phyloP scores from a whole-genome alignment of 30 jellyfish, hydroid and myxozoan genomes.

The Aurelia coerulea region DNA sequence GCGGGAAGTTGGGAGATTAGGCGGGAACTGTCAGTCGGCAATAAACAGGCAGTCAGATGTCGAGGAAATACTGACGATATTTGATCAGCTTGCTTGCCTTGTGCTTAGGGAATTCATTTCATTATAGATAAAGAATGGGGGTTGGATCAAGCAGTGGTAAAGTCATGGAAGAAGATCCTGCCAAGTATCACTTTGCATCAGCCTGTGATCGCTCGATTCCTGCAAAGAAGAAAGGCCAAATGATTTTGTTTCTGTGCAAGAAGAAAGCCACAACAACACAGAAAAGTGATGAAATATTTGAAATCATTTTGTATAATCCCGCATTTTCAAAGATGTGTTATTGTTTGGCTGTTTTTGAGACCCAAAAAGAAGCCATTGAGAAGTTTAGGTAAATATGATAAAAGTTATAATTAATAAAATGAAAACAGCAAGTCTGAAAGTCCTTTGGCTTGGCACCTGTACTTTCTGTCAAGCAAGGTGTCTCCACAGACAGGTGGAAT shows the following conservation, averaged over 20 bases:
- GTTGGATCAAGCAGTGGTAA: slow-evolving; percentile 46
- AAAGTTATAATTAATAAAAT: no score
- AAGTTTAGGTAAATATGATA: slow-evolving; percentile 17
- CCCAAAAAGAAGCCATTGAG: slow-evolving; percentile 25
- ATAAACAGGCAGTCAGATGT: no score
- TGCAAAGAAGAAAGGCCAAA: slow-evolving; percentile 1
- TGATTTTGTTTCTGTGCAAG: slow-evolving; percentile 13
- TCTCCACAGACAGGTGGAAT: no score
- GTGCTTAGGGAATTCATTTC: no score
- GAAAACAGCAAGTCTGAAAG: no score
- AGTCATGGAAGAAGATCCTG: slow-evolving; percentile 19
- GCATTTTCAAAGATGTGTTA: slow-evolving; percentile 27
- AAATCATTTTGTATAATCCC: slow-evolving; percentile 35
- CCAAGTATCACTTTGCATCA: slow-evolving; percentile 1
- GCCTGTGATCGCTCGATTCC: slow-evolving; percentile 17
- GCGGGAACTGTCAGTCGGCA: no score
- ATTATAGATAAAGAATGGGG: slow-evolving; percentile 15
- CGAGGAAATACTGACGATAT: no score
- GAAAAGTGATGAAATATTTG: slow-evolving; percentile 25
- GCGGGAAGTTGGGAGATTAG: no score
- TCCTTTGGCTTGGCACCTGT: no score
- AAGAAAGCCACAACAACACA: neutral
- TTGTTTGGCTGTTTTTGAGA: slow-evolving; percentile 19
- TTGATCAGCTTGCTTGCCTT: no score
- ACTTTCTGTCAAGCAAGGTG: no score